phyloP scores from a whole-genome alignment of 1,140 invertebrate species.

The Aphis gossypii region DNA sequence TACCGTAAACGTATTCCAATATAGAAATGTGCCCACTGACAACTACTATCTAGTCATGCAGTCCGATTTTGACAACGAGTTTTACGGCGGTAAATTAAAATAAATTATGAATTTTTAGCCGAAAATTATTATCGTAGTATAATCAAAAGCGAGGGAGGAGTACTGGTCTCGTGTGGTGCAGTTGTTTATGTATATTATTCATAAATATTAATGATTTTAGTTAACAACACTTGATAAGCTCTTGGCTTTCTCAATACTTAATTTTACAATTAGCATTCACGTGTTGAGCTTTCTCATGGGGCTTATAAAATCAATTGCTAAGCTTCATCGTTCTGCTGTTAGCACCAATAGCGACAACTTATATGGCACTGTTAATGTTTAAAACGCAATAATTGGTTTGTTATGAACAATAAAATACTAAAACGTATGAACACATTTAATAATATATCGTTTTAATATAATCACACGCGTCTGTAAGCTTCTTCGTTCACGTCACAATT shows the following conservation, averaged over 20 bases:
- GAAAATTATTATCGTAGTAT: conserved; percentile 19
- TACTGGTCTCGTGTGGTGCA: not conserved
- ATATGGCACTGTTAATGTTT: not conserved
- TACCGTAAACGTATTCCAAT: not conserved
- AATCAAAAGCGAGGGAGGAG: not conserved
- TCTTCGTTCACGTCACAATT: not conserved
- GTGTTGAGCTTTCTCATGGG: conserved; percentile 48
- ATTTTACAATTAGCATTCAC: conserved; percentile 56
- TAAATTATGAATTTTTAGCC: conserved; percentile 42
- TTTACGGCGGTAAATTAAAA: conserved; percentile 1
- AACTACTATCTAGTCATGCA: not conserved
- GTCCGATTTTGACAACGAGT: not conserved
- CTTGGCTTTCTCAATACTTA: conserved; percentile 44
- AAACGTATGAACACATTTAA: not conserved
- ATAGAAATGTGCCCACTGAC: not conserved
- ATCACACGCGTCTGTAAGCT: not conserved
- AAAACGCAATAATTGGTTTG: not conserved
- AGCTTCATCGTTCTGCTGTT: not conserved
- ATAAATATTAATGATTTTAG: conserved; percentile 49
- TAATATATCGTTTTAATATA: not conserved
- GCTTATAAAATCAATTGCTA: conserved; percentile 40
- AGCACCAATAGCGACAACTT: not conserved
- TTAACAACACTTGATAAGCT: conserved; percentile 39
- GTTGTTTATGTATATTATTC: conserved; percentile 38
- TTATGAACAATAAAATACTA: conserved; percentile 24